Evolutionary conservation across 1,140 invertebrate species (phyloP), one percentile per base, ranked within the genome.

Genomic region (Aleiodes sp.): DNA sequence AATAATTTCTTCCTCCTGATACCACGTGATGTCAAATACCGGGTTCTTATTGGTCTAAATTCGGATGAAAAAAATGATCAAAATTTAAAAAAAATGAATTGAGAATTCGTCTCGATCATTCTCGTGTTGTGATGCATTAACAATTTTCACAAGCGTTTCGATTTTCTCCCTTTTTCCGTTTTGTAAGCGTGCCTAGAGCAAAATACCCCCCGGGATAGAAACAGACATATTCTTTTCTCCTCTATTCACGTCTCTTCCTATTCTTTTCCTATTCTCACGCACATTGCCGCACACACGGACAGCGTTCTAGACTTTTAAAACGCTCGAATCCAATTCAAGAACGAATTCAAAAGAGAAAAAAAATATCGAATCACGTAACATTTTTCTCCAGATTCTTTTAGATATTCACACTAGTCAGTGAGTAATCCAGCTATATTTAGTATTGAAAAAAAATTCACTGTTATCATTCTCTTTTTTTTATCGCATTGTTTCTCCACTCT

Each of bases 161-260:
- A 52, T 24, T 21, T 21, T 6, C 21, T 21, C 10, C 46, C 2
- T 21, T 43, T 4, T 4, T 16, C 21, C 46, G 9, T 12, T 21
- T 52, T 21, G 46, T 52, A 52, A 52, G 46, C 26, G 46, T 52
- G 46, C 46, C 46, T 24, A 52, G 46, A 52, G 46, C 46, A 52
- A 52, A 52, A 52, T 52, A 52, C 16, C 46, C 46, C 46, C 4
- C 46, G 26, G 46, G 46, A 24, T 21, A 52, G 10, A 12, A 19
- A 64, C 35, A 41, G n/a, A n/a, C n/a, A n/a, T n/a, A n/a, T 60
- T 46, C 28, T 43, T 31, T 26, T 33, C 16, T 64, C 57, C 37
- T 39, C 24, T 60, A n/a, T 43, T 41, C 46, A 10, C 19, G 39
- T 29, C 31, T 39, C 65, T 21, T 33, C 1, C 59, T 14, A 59